phyloP scores from a whole-genome alignment of 2,797 vertebrate species.

The Rhyacichthys aspro region DNA sequence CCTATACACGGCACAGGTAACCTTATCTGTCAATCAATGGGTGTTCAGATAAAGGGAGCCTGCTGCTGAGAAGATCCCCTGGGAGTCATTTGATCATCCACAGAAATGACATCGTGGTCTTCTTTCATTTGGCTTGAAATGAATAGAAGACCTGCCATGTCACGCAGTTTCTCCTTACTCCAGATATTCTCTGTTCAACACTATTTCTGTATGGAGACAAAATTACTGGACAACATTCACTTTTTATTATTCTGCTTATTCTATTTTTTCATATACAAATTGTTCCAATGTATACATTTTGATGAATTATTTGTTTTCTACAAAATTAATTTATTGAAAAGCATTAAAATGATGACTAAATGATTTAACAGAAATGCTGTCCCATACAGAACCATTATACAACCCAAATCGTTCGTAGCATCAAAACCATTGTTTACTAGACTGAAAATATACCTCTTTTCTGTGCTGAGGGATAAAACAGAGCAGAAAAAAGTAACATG shows the following conservation, averaged over 20 bases:
- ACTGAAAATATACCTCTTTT: conserved; percentile 89
- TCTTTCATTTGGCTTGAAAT: conserved; percentile 76
- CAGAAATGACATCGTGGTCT: conserved; percentile 78
- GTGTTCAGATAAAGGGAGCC: conserved; percentile 61
- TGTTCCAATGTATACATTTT: not conserved
- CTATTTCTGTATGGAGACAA: conserved; percentile 77
- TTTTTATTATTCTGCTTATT: not conserved
- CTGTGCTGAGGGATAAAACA: conserved; percentile 91
- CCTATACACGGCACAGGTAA: conserved; percentile 61
- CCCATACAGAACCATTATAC: conserved; percentile 80
- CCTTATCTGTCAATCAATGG: conserved; percentile 67
- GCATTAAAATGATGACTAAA: too few species aligned
- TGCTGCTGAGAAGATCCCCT: conserved; percentile 52
- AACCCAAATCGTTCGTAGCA: conserved; percentile 69
- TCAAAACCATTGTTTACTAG: conserved; percentile 53
- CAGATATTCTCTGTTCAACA: conserved; percentile 70
- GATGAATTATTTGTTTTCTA: not conserved
- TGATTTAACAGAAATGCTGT: conserved; percentile 78
- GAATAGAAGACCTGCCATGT: conserved; percentile 81
- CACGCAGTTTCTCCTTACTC: conserved; percentile 84
- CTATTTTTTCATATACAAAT: not conserved
- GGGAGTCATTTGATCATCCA: conserved; percentile 73
- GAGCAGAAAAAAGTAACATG: conserved; percentile 71
- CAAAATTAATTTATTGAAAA: not conserved
- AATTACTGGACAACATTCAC: conserved; percentile 81